Evolutionary conservation across 2,888 invertebrate species (phyloP).

Genomic region (Entomobrya multifasciata): DNA sequence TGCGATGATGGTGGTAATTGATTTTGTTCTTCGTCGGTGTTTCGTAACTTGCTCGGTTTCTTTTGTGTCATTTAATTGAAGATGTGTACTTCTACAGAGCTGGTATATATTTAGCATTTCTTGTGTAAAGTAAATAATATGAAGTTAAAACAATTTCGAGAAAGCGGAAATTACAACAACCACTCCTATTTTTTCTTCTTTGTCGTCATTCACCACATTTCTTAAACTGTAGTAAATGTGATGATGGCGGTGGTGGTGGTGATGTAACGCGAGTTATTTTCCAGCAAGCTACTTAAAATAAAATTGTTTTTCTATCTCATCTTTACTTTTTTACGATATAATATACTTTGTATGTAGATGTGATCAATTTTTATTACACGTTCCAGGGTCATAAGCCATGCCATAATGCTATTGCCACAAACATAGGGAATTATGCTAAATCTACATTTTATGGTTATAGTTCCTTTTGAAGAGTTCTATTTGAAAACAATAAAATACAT

Average conservation of each 20-base stretch:
- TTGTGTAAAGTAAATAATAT: neutral
- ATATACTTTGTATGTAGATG: conserved; percentile 54
- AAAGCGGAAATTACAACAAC: conserved; percentile 47
- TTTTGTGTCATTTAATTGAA: conserved; percentile 67
- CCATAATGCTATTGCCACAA: neutral
- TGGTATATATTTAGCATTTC: neutral
- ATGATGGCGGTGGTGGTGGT: neutral
- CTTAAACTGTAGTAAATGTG: conserved; percentile 9
- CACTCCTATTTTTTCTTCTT: neutral
- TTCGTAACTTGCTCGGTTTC: conserved; percentile 57
- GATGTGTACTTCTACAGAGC: conserved; percentile 7
- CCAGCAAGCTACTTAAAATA: conserved; percentile 22
- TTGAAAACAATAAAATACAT: conserved; percentile 64
- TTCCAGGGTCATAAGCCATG: neutral
- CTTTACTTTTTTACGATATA: conserved; percentile 15
- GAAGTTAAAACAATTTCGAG: conserved; percentile 16
- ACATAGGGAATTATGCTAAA: neutral
- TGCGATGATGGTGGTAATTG: neutral
- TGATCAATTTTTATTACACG: conserved; percentile 47
- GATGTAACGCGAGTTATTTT: neutral
- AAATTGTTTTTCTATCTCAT: conserved; percentile 28
- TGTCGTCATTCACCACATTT: neutral
- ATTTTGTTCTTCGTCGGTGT: conserved; percentile 17
- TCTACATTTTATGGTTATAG: conserved; percentile 48
- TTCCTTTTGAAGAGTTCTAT: conserved; percentile 48